Conservation (phyloP, 2,888 invertebrate genomes). For the Drosophila merina region DNA sequence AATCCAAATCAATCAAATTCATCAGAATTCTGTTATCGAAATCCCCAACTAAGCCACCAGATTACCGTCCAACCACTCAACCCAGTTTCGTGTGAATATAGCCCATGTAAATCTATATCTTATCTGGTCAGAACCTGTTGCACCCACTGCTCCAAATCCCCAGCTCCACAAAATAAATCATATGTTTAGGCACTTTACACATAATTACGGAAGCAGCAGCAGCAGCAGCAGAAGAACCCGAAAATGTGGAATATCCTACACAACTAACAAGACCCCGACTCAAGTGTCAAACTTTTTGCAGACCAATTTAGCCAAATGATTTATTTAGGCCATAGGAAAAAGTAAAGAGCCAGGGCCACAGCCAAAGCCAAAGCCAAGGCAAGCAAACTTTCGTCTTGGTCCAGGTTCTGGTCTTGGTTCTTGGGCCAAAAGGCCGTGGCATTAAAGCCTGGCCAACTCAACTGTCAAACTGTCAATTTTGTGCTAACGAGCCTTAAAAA, state of each 20-base stretch:
- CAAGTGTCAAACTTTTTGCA: conserved; percentile 78
- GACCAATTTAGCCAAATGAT: conserved; percentile 79
- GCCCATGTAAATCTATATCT: conserved; percentile 41
- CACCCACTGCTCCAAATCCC: conserved; percentile 37
- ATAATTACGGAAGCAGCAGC: conserved; percentile 59
- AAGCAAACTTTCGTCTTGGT: conserved; percentile 20
- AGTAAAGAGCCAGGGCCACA: conserved; percentile 15
- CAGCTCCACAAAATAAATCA: conserved; percentile 65
- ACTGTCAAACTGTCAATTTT: conserved; percentile 81
- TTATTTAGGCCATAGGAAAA: conserved; percentile 72
- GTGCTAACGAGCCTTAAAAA: conserved; percentile 79
- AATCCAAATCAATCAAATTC: conserved; percentile 15
- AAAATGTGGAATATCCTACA: conserved; percentile 34
- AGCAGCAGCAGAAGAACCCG: neutral
- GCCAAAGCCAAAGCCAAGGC: neutral
- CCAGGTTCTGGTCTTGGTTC: neutral
- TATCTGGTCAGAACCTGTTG: conserved; percentile 61
- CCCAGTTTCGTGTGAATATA: conserved; percentile 23
- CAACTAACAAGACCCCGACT: conserved; percentile 71
- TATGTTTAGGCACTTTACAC: conserved; percentile 77
- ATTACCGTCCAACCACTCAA: conserved; percentile 35
- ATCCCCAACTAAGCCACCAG: conserved; percentile 23
- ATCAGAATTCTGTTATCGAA: conserved; percentile 21
- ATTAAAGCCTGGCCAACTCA: conserved; percentile 79
- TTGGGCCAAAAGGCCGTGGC: conserved; percentile 62